Base-by-base conservation (phyloP, 2,797 vertebrate species). In the Bufotes viridis region DNA sequence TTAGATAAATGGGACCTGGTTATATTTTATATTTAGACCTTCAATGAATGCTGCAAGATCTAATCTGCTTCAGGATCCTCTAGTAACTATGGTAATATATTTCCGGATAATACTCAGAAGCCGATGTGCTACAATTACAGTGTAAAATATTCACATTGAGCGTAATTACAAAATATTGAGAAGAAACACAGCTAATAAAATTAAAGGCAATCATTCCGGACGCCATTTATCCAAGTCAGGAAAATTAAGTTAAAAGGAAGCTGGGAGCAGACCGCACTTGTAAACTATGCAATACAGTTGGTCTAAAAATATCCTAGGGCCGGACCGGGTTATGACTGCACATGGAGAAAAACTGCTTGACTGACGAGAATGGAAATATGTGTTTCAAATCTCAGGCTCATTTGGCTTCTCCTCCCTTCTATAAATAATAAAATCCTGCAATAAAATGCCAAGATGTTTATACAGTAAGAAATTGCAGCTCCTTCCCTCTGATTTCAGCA, bases 351-450 rank as follows among this genome's bases (percentile, higher is more conserved):
- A 84, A 89, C 84, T 79, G 55, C 82, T 72, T 72, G 84, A 78
- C 84, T 29, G 88, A 86, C 8, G 20, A 60, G 78, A 89, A 78
- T 89, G 85, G 88, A 89, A 89, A 89, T 82, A 89, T 79, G 81
- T 82, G 63, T 78, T 86, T 80, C 58, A 72, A 60, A 69, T 83
- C 84, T 86, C 72, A 86, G 75, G 29, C 84, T 82, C 29, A 58
- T 49, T 81, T 63, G 58, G 60, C 61, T 87, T 85, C 53, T 78
- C 26, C 24, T 67, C 6, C 63, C 80, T 82, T 83, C 88, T 84
- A 89, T 83, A 89, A 89, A 86, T 89, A 87, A 61, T 82, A 20
- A 60, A 82, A 86, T 24, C 65, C 34, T 82, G 67, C 49, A 86
- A 89, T 89, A 89, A 82, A 82, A 65, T 61, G 79, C 79, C 72